These are phyloP conservation scores for Enteromius paludinosus DNA, from an alignment of 2,797 vertebrate species.

Conservation along the genomic window DNA sequence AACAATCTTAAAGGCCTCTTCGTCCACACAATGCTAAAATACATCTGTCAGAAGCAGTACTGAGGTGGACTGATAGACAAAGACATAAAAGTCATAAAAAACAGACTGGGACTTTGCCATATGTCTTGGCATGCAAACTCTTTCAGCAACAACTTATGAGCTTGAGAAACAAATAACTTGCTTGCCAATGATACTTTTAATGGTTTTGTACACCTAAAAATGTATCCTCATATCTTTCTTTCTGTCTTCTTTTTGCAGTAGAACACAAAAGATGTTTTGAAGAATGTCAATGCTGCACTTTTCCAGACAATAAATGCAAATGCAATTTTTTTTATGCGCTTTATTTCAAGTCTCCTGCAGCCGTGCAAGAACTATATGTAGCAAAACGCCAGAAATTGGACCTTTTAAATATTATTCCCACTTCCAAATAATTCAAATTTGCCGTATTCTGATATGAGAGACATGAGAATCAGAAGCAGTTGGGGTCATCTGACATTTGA, in stretches of 20 bases:
- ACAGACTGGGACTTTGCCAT: conserved; percentile 7
- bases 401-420: background rate
- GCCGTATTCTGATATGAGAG: background rate
- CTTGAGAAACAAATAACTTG: conserved; percentile 7
- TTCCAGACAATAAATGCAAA: background rate
- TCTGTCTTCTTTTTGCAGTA: background rate
- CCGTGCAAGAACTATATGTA: background rate
- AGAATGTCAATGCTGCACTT: background rate
- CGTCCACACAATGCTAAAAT: conserved; percentile 26
- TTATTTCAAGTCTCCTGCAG: background rate
- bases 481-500: background rate
- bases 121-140: background rate
- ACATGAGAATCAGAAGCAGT: background rate
- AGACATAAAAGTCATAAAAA: background rate
- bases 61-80: background rate
- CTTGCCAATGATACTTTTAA: conserved; percentile 9
- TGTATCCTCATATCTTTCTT: background rate
- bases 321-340: background rate
- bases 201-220: background rate
- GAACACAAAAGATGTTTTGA: background rate
- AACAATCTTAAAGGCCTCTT: conserved; percentile 22
- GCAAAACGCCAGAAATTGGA: background rate
- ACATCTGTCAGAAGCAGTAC: conserved; percentile 7
- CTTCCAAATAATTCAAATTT: background rate
- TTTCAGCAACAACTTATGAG: background rate